phyloP scores from a whole-genome alignment of 1,140 invertebrate genomes.

The Eciton burchellii region DNA sequence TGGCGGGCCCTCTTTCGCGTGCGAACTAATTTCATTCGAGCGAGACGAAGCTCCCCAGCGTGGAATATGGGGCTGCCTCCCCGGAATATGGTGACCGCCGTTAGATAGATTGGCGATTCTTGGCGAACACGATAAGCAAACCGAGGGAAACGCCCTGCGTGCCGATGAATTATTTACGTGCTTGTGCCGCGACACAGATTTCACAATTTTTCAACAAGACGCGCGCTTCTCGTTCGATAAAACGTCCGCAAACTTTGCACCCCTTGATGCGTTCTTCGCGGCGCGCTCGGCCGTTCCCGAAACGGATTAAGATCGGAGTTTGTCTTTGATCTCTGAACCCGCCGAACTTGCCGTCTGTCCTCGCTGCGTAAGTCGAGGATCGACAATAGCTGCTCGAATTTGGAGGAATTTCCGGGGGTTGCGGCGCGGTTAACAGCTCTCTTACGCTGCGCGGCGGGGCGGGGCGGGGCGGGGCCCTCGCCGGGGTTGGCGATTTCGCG shows the following conservation, averaged over 20 bases:
- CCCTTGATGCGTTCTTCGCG: background rate
- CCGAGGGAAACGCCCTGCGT: background rate
- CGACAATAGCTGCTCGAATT: slow-evolving; percentile 10
- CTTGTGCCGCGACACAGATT: slow-evolving; percentile 13
- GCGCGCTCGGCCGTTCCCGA: slow-evolving; percentile 12
- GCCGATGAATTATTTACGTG: slow-evolving; percentile 47
- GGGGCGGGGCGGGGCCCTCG: no score
- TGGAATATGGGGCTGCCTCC: background rate
- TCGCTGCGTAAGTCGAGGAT: slow-evolving; percentile 17
- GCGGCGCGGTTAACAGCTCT: no score
- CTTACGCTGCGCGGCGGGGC: background rate
- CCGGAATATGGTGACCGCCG: slow-evolving; percentile 39
- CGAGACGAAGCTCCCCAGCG: slow-evolving; percentile 23
- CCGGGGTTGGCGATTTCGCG: background rate
- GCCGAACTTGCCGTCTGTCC: slow-evolving; percentile 24
- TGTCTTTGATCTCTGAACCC: slow-evolving; percentile 44
- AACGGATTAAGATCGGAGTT: slow-evolving; percentile 51
- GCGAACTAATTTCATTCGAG: slow-evolving; percentile 28
- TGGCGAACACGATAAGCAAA: slow-evolving; percentile 41
- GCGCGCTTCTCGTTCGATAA: background rate
- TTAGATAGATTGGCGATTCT: slow-evolving; percentile 56
- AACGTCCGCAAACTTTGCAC: slow-evolving; percentile 10
- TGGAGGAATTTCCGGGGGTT: no score
- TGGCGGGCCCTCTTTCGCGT: background rate
- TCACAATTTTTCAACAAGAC: slow-evolving; percentile 5